Conservation (phyloP, 92 coral and sea anemone genomes). For the Porites lobata region DNA sequence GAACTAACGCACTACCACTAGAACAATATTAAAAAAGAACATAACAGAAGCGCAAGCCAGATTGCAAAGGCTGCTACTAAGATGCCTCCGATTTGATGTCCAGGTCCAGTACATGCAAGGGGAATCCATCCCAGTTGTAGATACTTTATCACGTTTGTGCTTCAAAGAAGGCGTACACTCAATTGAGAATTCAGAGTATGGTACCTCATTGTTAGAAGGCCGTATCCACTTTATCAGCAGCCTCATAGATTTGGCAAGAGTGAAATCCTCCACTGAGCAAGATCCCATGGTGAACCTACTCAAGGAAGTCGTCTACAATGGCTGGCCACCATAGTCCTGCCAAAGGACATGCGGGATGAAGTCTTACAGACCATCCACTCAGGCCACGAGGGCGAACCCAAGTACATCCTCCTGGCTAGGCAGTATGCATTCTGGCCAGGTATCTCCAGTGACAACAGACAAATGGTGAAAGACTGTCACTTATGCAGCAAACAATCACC, state of each 20-base stretch:
- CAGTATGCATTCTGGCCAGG: conserved; percentile 31
- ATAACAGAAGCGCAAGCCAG: conserved; percentile 45
- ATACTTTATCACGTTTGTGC: too few species aligned
- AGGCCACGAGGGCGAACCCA: conserved; percentile 61
- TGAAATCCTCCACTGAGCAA: not conserved
- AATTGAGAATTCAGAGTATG: not conserved
- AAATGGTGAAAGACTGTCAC: conserved; percentile 51
- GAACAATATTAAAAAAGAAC: conserved; percentile 54
- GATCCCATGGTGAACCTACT: conserved; percentile 9
- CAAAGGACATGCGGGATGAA: conserved; percentile 48
- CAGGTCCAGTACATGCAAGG: conserved; percentile 72
- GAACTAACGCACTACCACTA: conserved; percentile 10
- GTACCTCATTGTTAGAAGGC: not conserved
- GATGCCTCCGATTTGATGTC: conserved; percentile 18
- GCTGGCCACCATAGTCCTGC: conserved; percentile 47
- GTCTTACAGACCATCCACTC: conserved; percentile 45
- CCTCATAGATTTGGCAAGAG: not conserved
- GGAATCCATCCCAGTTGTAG: conserved; percentile 34
- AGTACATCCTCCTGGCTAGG: conserved; percentile 58
- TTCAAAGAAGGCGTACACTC: not conserved
- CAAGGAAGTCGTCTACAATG: conserved; percentile 39
- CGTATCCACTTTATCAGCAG: not conserved
- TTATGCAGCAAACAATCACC: conserved; percentile 21
- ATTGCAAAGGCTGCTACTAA: conserved; percentile 17
- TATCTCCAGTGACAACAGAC: conserved; percentile 27